Conservation (phyloP, 2,888 invertebrate species). For the Danaus chrysippus region DNA sequence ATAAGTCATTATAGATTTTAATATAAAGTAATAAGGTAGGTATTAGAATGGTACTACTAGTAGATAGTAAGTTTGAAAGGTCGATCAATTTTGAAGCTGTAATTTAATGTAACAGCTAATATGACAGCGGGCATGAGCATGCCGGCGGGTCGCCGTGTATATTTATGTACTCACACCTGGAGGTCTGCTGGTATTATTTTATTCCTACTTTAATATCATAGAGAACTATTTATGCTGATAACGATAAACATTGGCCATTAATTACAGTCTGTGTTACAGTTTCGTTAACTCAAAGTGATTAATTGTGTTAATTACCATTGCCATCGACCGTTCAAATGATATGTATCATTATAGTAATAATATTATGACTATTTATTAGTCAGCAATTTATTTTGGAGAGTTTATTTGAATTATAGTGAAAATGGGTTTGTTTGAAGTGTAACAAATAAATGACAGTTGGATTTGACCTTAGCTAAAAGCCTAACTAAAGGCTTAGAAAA, state of each 20-base stretch:
- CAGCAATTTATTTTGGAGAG: too few relatives aligned
- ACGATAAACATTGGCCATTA: conserved; percentile 73
- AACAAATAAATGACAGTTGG: conserved; percentile 31
- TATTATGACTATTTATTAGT: not conserved
- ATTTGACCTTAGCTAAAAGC: conserved; percentile 65
- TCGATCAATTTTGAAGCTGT: conserved; percentile 68
- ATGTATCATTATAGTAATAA: conserved; percentile 2
- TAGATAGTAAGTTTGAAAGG: conserved; percentile 62
- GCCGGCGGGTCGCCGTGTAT: conserved; percentile 76
- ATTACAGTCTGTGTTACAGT: conserved; percentile 73
- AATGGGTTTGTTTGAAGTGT: not conserved
- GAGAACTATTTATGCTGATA: conserved; percentile 67
- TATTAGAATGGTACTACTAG: conserved; percentile 36
- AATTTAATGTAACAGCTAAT: conserved; percentile 80
- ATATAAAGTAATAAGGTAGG: conserved; percentile 21
- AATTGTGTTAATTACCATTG: conserved; percentile 37
- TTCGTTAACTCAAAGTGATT: conserved; percentile 72
- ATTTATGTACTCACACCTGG: conserved; percentile 79
- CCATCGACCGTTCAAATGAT: conserved; percentile 8
- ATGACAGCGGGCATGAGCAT: conserved; percentile 76
- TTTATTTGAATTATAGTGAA: too few relatives aligned
- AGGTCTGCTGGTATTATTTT: conserved; percentile 68
- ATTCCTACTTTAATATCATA: conserved; percentile 69
- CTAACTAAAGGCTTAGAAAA: conserved; percentile 66
- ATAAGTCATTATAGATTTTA: conserved; percentile 33